A percentile compares a stretch with the other conserved stretches of the same genome.
Evolutionary conservation across 1,140 invertebrate genomes (phyloP).

Genomic region (Kradibia gibbosae): DNA sequence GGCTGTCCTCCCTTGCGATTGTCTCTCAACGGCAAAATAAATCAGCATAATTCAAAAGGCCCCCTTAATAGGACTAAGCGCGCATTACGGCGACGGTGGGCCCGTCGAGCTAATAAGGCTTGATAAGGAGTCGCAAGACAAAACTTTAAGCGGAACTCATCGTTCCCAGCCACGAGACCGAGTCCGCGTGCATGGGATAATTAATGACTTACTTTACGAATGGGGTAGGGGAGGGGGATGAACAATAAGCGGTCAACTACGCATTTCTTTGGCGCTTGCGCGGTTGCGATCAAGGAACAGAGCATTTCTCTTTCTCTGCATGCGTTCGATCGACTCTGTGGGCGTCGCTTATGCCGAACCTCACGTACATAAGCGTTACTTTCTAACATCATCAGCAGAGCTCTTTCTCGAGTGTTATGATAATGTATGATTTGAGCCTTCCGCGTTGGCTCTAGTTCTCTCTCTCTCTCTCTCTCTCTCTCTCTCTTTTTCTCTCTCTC

Average conservation of each 20-base stretch:
- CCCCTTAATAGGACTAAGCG: neutral
- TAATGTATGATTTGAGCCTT: no score
- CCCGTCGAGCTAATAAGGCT: neutral
- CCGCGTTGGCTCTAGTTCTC: neutral
- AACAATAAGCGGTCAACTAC: conserved; percentile 69
- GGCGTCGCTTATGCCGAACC: neutral
- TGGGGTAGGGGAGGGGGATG: no score
- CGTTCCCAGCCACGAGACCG: no score
- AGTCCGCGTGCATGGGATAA: conserved; percentile 55
- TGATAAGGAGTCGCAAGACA: conserved; percentile 41
- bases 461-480: neutral
- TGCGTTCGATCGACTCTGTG: neutral
- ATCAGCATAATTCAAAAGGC: conserved; percentile 14
- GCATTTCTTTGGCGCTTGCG: conserved; percentile 60
- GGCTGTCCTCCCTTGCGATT: neutral
- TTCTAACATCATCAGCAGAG: neutral
- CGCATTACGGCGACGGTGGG: neutral
- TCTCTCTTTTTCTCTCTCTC: neutral
- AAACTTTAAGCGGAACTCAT: no score
- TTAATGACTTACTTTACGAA: conserved; percentile 67
- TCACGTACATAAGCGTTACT: neutral
- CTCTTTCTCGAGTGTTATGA: no score
- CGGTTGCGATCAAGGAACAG: conserved; percentile 48
- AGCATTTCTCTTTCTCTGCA: conserved; percentile 42
- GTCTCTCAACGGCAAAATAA: neutral